Evolutionary conservation across 2,113 vertebrate species (phyloP).

Genomic region (Ia io): DNA sequence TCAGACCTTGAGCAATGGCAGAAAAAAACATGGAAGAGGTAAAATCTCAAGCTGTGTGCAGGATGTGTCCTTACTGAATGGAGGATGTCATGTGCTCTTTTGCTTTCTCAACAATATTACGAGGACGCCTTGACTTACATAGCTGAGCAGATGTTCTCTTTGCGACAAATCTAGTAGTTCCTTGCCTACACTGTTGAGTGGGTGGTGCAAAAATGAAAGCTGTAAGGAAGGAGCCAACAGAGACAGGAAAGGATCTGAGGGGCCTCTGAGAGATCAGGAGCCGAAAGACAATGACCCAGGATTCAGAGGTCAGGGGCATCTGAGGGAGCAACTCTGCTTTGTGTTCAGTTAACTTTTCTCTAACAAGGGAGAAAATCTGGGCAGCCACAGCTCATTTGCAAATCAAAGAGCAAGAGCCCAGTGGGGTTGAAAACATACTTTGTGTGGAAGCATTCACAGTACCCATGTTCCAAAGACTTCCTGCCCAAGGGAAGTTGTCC

Average conservation of each 20-base stretch:
- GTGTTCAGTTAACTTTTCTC: neutral
- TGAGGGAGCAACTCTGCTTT: neutral
- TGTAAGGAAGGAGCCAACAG: neutral
- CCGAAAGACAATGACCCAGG: neutral
- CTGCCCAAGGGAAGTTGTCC: neutral
- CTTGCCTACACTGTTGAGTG: neutral
- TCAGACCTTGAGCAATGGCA: neutral
- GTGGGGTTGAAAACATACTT: neutral
- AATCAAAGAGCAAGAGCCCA: neutral
- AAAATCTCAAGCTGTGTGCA: neutral
- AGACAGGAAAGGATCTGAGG: neutral
- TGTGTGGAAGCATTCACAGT: neutral
- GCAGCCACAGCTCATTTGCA: neutral
- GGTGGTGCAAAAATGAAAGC: neutral
- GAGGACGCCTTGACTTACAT: neutral
- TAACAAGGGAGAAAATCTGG: neutral
- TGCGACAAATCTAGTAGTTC: neutral
- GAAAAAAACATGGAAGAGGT: neutral
- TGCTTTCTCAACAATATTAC: slow-evolving; percentile 20
- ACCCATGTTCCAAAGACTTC: neutral
- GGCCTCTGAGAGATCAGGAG: neutral
- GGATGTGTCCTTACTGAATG: neutral
- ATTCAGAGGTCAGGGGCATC: neutral
- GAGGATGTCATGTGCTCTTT: neutral
- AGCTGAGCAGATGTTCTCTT: slow-evolving; percentile 33